Base-by-base conservation (phyloP, 2,888 invertebrate species). In the Allygus modestus region DNA sequence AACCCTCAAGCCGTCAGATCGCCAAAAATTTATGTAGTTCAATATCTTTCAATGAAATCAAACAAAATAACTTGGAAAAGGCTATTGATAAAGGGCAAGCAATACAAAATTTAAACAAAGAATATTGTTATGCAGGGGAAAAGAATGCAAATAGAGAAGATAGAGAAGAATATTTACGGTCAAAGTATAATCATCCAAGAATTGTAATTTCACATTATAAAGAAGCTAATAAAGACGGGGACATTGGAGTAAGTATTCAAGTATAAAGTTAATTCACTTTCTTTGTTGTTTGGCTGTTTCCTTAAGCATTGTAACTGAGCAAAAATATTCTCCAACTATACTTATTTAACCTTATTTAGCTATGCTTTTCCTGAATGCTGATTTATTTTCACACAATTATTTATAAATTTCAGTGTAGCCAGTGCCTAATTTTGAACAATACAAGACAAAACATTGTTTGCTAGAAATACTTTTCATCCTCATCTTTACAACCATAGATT, bases 11-110 rank as follows among this genome's bases (percentile, higher is more conserved):
- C 20, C 65, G 65, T 12, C 65, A 65, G 15, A 31, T 65, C 12
- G 26, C 65, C 2, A 65, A 65, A 65, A 65, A 65, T 31, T 65
- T 65, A n/a, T 15, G 15, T 65, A 65, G 65, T 65, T 65, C 65
- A 65, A 65, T 65, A 65, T 15, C 65, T 15, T 65, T 65, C 15
- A 65, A 65, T 15, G 65, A 28, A 7, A 0, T 5, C 17, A 65
- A 65, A 65, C 65, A 65, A 31, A 73, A 73, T 41, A 43, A 31
- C n/a, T 5, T n/a, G 23, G n/a, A 20, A 4, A 73, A 73, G 12
- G 20, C 31, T 2, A 43, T 23, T 73, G 41, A 73, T 23, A 23
- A 23, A 11, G 20, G 9, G 4, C 1, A 33, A n/a, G 17, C 20
- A 5, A 61, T 11, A 28, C 4, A 31, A 69, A 31, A 69, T 5